phyloP scores from a whole-genome alignment of 1,140 invertebrate genomes.

The Propsilocerus akamusi region DNA sequence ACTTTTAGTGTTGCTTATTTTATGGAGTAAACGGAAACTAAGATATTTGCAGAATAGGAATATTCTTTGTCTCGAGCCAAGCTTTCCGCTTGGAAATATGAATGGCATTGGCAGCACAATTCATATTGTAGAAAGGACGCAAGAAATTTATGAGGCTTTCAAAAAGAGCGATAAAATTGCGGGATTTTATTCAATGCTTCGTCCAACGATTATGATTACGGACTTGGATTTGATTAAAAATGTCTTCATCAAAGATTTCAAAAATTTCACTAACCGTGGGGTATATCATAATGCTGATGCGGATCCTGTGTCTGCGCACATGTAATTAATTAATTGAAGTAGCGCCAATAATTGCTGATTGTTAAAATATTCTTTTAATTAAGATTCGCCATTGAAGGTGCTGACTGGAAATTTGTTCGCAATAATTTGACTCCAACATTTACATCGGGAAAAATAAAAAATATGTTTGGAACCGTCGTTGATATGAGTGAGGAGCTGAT shows the following conservation, averaged over 20 bases:
- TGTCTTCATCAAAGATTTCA: constrained; percentile 19
- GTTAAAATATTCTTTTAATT: too few species aligned
- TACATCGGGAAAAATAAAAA: constrained; percentile 29
- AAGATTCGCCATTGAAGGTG: constrained; percentile 11
- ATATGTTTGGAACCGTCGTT: constrained; percentile 21
- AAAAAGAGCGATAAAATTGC: background rate
- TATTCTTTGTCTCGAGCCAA: background rate
- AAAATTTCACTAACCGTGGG: constrained; percentile 11
- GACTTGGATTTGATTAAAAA: constrained; percentile 17
- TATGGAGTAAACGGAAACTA: background rate
- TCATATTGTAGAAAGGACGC: background rate
- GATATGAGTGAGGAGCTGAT: constrained; percentile 12
- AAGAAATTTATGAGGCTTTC: constrained; percentile 1
- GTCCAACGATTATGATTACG: constrained; percentile 15
- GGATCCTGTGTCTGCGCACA: constrained; percentile 10
- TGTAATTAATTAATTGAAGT: too few species aligned
- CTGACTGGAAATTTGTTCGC: constrained; percentile 27
- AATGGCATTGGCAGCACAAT: background rate
- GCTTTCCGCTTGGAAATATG: constrained; percentile 3
- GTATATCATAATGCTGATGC: constrained; percentile 8
- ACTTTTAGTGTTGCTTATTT: background rate
- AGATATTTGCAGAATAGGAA: background rate
- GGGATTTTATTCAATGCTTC: constrained; percentile 11
- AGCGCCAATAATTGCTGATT: too few species aligned
- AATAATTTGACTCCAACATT: constrained; percentile 28